phyloP scores from a whole-genome alignment of 2,888 invertebrate genomes.

The Maniola hyperantus region DNA sequence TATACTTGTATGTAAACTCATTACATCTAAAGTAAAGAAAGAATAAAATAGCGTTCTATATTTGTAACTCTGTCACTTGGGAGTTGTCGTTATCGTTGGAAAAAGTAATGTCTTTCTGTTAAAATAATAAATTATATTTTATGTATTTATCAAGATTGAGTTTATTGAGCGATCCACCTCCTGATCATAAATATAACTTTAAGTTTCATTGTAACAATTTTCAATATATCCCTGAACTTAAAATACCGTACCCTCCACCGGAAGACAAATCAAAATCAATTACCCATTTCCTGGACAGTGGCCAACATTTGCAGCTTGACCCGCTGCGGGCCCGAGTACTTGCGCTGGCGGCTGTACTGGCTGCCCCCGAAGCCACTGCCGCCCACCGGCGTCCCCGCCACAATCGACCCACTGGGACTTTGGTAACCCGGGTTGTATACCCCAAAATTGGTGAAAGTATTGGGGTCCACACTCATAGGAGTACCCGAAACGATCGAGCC shows the following conservation, averaged over 20 bases:
- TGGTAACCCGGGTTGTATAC: constrained; percentile 29
- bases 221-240: neutral
- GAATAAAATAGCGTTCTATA: too few species aligned
- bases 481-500: constrained; percentile 39
- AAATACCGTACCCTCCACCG: constrained; percentile 39
- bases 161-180: too few species aligned
- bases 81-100: too few species aligned
- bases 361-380: too few species aligned
- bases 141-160: too few species aligned
- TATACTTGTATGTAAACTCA: too few species aligned
- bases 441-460: constrained; percentile 24
- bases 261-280: constrained; percentile 59
- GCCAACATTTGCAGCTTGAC: constrained; percentile 78
- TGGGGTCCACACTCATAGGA: constrained; percentile 38
- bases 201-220: neutral
- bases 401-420: constrained; percentile 50
- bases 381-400: constrained; percentile 60
- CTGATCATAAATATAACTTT: too few species aligned
- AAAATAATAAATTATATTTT: too few species aligned
- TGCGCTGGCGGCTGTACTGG: constrained; percentile 69
- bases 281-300: constrained; percentile 91
- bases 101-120: too few species aligned
- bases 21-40: too few species aligned
- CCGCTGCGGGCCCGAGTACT: constrained; percentile 82
- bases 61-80: too few species aligned